Evolutionary conservation across 2,888 invertebrate genomes (phyloP).

Genomic region (Phania funesta): DNA sequence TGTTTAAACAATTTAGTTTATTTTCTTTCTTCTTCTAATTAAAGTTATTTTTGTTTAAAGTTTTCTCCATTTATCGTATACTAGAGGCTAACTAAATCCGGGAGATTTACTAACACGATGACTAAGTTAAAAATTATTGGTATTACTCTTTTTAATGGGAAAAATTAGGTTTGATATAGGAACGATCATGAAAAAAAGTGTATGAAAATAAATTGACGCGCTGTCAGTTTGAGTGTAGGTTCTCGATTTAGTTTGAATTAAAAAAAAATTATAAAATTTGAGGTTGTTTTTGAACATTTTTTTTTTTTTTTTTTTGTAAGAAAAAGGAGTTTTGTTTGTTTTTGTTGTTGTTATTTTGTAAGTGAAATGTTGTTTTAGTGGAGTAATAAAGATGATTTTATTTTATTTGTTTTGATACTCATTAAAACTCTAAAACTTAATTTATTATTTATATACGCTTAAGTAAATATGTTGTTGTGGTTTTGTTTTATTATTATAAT

Average conservation of each 20-base stretch:
- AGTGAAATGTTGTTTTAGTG: slow-evolving; percentile 32
- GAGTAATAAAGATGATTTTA: slow-evolving; percentile 53
- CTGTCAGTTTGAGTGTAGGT: too few species aligned
- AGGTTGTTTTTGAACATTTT: background rate
- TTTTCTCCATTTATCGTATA: slow-evolving; percentile 20
- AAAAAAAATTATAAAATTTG: background rate
- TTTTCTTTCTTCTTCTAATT: background rate
- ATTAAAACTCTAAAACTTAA: slow-evolving; percentile 62
- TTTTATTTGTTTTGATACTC: slow-evolving; percentile 34
- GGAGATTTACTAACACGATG: background rate
- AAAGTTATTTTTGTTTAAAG: background rate
- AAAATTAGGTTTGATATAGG: too few species aligned
- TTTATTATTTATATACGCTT: slow-evolving; percentile 64
- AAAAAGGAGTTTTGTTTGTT: slow-evolving; percentile 5
- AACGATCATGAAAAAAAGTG: too few species aligned
- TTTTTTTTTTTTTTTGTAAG: background rate
- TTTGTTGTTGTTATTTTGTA: background rate
- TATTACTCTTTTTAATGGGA: too few species aligned
- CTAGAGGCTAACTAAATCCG: slow-evolving; percentile 11
- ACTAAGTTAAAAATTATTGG: background rate
- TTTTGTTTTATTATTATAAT: slow-evolving; percentile 64
- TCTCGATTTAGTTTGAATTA: too few species aligned
- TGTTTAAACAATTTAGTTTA: slow-evolving; percentile 36
- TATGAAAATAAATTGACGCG: too few species aligned
- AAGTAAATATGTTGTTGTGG: slow-evolving; percentile 53